A percentile compares a stretch with the other conserved stretches of the same genome.
Evolutionary conservation across 2,113 vertebrate genomes (phyloP).

Genomic region (Aegotheles bennettii): DNA sequence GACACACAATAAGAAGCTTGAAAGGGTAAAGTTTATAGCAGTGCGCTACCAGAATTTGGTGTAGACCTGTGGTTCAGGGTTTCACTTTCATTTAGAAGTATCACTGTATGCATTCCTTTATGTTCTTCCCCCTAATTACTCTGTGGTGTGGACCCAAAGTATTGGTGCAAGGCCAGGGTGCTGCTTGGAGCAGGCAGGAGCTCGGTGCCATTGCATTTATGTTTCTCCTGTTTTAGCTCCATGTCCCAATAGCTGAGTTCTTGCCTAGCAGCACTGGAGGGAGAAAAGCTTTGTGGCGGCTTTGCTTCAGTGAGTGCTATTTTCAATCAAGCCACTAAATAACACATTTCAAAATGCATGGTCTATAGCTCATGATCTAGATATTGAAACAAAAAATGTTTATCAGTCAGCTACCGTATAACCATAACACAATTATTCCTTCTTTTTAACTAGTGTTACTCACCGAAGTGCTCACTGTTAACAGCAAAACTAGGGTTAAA

Average conservation of each 20-base stretch:
- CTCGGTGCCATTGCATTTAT: fast-evolving
- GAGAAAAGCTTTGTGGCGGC: neutral
- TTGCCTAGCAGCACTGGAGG: neutral
- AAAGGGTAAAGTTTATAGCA: neutral
- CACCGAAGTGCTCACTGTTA: neutral
- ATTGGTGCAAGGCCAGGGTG: neutral
- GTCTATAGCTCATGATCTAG: neutral
- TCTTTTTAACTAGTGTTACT: neutral
- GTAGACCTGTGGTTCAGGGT: neutral
- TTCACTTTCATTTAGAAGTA: neutral
- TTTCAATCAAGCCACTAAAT: neutral
- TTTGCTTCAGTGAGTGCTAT: neutral
- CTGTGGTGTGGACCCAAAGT: neutral
- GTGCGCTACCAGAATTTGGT: neutral
- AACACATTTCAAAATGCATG: neutral
- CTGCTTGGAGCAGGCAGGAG: neutral
- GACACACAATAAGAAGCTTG: neutral
- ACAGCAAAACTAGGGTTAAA: neutral
- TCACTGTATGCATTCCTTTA: neutral
- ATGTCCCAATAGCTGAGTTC: neutral
- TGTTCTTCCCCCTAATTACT: neutral
- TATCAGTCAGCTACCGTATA: neutral
- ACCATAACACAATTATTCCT: fast-evolving
- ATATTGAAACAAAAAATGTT: neutral
- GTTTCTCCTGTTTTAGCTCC: neutral